Conservation (phyloP, 2,797 vertebrate genomes). For the Hyperoplus immaculatus region DNA sequence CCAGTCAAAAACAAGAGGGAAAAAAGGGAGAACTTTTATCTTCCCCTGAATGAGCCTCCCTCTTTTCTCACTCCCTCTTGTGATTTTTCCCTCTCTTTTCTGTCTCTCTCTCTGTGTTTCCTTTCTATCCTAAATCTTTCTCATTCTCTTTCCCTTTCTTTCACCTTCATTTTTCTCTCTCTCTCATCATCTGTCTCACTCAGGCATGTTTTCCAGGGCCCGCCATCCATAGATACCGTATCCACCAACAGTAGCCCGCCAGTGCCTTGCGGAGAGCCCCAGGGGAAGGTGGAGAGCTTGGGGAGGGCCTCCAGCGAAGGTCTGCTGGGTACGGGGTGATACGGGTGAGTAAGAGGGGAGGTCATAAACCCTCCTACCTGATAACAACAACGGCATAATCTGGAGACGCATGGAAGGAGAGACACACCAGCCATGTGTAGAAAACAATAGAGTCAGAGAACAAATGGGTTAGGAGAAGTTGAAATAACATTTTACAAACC, state of each 20-base stretch:
- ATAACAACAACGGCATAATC: slow-evolving; percentile 61
- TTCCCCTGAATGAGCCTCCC: slow-evolving; percentile 76
- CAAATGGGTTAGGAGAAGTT: slow-evolving; percentile 6
- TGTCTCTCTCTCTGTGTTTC: slow-evolving; percentile 49
- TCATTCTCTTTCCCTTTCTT: slow-evolving; percentile 35
- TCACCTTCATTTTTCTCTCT: slow-evolving; percentile 30
- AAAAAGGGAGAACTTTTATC: slow-evolving; percentile 75
- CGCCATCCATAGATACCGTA: slow-evolving; percentile 86
- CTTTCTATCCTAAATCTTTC: slow-evolving; percentile 51
- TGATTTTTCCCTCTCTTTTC: slow-evolving; percentile 53
- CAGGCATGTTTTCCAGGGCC: slow-evolving; percentile 82
- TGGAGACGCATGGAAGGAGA: slow-evolving; percentile 42
- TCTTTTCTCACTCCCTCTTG: slow-evolving; percentile 62
- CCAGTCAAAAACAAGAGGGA: slow-evolving; percentile 77
- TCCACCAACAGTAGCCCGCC: slow-evolving; percentile 86
- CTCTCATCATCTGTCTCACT: slow-evolving; percentile 81
- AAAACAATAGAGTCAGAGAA: slow-evolving; percentile 32
- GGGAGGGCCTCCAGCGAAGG: slow-evolving; percentile 54
- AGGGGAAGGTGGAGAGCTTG: slow-evolving; percentile 57
- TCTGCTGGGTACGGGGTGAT: slow-evolving; percentile 79
- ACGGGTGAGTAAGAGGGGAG: slow-evolving; percentile 68
- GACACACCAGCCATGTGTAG: slow-evolving; percentile 38
- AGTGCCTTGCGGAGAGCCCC: slow-evolving; percentile 77
- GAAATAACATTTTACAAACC: background rate
- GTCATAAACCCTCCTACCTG: slow-evolving; percentile 49